A percentile compares a stretch with the other conserved stretches of the same genome.
Conservation (phyloP, 2,113 vertebrate genomes). For the Bufo bufo region DNA sequence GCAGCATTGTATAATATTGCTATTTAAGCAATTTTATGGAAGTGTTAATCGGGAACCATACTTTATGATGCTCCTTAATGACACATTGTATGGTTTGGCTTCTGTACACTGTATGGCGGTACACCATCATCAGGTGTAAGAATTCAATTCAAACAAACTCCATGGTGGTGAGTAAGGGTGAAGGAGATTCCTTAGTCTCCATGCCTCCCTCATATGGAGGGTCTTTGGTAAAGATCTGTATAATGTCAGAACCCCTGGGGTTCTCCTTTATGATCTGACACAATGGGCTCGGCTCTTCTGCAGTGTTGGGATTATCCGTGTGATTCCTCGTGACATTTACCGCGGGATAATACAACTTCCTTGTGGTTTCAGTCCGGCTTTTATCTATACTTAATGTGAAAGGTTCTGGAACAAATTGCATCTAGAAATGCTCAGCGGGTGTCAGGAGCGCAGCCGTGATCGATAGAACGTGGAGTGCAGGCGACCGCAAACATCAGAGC, state of each 20-base stretch:
- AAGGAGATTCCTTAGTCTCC: too few relatives aligned
- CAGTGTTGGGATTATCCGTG: background rate
- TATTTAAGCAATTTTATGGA: too few relatives aligned
- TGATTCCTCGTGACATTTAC: conserved; percentile 16
- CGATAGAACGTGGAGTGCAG: background rate
- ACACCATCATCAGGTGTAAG: background rate
- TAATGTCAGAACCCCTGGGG: background rate
- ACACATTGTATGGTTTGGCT: background rate
- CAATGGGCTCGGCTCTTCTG: background rate
- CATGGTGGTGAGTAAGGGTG: too few relatives aligned
- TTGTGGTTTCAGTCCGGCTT: conserved; percentile 21
- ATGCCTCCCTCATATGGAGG: background rate
- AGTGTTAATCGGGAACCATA: too few relatives aligned
- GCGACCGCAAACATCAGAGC: background rate
- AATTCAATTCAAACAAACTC: background rate
- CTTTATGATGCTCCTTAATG: background rate
- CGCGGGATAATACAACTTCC: conserved; percentile 22
- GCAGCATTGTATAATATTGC: too few relatives aligned
- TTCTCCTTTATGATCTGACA: background rate
- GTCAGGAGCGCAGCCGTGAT: background rate
- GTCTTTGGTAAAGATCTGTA: background rate
- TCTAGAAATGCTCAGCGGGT: background rate
- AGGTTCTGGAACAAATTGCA: conserved; percentile 26
- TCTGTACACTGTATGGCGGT: too few relatives aligned
- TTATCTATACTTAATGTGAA: conserved; percentile 41